phyloP scores from a whole-genome alignment of 2,888 invertebrate genomes.

The Protodeltote pygarga region DNA sequence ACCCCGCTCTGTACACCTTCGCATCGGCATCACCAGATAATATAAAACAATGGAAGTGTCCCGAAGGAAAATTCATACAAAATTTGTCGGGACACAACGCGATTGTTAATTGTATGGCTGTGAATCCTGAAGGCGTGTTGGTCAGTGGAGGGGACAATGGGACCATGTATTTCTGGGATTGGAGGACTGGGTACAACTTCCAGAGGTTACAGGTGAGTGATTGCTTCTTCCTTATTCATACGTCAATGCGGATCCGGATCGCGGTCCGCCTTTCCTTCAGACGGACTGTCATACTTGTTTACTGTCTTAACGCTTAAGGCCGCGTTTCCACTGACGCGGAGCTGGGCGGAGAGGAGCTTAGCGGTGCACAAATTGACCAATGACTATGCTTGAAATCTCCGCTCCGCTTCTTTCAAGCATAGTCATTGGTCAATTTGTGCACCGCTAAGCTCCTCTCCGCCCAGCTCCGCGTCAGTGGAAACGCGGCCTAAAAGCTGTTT shows the following conservation, averaged over 20 bases:
- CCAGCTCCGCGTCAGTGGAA: too few relatives aligned
- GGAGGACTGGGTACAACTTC: slow-evolving; percentile 99
- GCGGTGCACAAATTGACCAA: too few relatives aligned
- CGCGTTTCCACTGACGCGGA: too few relatives aligned
- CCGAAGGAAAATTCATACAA: slow-evolving; percentile 99
- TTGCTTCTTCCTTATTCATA: background rate
- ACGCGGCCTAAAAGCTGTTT: too few relatives aligned
- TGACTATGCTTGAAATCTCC: too few relatives aligned
- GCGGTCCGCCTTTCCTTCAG: background rate
- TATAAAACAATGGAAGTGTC: slow-evolving; percentile 99
- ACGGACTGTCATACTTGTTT: background rate
- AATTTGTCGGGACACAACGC: slow-evolving; percentile 98
- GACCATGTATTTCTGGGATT: slow-evolving; percentile 99
- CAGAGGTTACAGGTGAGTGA: slow-evolving; percentile 92
- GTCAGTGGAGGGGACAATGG: slow-evolving; percentile 99
- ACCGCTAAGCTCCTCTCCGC: too few relatives aligned
- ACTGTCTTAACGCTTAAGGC: background rate
- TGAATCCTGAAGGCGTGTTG: slow-evolving; percentile 97
- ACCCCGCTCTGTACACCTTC: slow-evolving; percentile 95
- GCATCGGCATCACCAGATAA: slow-evolving; percentile 99
- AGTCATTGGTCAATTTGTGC: too few relatives aligned
- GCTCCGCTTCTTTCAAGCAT: too few relatives aligned
- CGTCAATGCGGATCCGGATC: background rate
- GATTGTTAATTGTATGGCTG: slow-evolving; percentile 98
- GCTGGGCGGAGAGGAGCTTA: too few relatives aligned